A percentile compares a stretch with the other conserved stretches of the same genome.
Conservation (phyloP, 1,140 invertebrate species). For the Drosophila micromelanica region DNA sequence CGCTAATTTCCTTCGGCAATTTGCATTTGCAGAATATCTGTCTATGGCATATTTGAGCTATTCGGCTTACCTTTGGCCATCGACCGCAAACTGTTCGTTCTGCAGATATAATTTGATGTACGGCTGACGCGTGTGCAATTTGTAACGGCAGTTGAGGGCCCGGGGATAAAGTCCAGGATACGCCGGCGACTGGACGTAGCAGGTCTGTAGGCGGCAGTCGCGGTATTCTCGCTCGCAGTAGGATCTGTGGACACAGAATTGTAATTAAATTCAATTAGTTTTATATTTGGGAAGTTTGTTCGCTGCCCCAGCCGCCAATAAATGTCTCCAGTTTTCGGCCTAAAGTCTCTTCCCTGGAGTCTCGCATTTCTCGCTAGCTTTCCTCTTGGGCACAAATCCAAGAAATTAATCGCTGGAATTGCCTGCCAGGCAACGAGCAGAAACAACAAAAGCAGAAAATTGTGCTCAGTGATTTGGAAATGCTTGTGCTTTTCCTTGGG, state of each 20-base stretch:
- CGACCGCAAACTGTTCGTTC: conserved; percentile 96
- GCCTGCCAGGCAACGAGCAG: conserved; percentile 33
- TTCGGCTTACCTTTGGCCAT: conserved; percentile 89
- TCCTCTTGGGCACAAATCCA: conserved; percentile 40
- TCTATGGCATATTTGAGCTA: not conserved
- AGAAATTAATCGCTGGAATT: conserved; percentile 62
- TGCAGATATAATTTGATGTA: conserved; percentile 97
- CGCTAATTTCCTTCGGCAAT: conserved; percentile 70
- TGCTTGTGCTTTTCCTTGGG: conserved; percentile 30
- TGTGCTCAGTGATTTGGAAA: conserved; percentile 81
- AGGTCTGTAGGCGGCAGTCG: conserved; percentile 94
- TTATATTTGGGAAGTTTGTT: conserved; percentile 1
- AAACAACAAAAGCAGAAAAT: conserved; percentile 79
- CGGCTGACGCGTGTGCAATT: conserved; percentile 92
- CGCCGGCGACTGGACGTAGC: conserved; percentile 96
- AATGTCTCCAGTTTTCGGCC: conserved; percentile 41
- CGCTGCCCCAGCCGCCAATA: conserved; percentile 40
- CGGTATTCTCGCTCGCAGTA: conserved; percentile 94
- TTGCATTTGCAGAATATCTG: conserved; percentile 41
- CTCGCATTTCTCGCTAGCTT: not conserved
- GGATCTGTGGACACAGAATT: conserved; percentile 86
- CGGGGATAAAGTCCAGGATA: conserved; percentile 96
- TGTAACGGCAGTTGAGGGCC: conserved; percentile 94
- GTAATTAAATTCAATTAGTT: conserved; percentile 72
- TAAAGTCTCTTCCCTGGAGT: not conserved